These are phyloP conservation scores for Hystrix brachyura DNA, from an alignment of 2,113 vertebrate genomes.

Conservation along the genomic window DNA sequence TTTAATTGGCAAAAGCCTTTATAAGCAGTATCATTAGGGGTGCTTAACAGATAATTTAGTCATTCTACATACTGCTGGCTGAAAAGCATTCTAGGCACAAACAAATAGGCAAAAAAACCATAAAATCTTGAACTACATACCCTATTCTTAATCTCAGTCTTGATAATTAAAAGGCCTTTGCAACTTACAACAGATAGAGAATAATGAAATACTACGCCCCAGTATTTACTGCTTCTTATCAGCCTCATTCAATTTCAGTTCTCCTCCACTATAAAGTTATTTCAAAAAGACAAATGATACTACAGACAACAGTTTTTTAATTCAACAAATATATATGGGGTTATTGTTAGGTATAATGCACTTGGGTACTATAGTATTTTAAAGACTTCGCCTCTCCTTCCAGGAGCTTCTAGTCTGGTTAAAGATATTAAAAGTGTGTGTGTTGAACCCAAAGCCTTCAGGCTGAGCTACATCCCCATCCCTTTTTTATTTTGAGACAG, in stretches of 20 bases:
- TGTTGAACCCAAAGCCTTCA: neutral
- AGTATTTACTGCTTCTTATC: constrained; percentile 45
- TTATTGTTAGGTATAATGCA: constrained; percentile 47
- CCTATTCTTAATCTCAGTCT: constrained; percentile 37
- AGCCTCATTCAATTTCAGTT: constrained; percentile 6
- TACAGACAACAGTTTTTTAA: constrained; percentile 31
- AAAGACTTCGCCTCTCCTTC: neutral
- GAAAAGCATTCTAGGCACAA: constrained; percentile 43
- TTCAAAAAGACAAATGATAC: constrained; percentile 39
- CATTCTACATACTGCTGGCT: neutral
- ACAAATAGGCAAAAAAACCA: constrained; percentile 34
- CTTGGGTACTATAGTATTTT: neutral
- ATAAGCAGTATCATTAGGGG: constrained; percentile 58
- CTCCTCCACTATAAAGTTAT: neutral
- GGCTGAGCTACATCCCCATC: neutral
- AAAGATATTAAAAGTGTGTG: neutral
- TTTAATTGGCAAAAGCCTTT: constrained; percentile 76
- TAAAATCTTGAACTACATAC: neutral
- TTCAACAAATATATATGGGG: constrained; percentile 13
- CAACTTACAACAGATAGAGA: constrained; percentile 43
- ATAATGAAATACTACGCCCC: neutral
- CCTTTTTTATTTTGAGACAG: neutral
- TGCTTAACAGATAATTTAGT: constrained; percentile 50
- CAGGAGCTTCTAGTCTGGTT: neutral
- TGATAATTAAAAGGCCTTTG: constrained; percentile 1